A percentile compares a stretch with the other conserved stretches of the same genome.
Evolutionary conservation across 2,888 invertebrate species (phyloP).

Genomic region (Sabatieria punctata): DNA sequence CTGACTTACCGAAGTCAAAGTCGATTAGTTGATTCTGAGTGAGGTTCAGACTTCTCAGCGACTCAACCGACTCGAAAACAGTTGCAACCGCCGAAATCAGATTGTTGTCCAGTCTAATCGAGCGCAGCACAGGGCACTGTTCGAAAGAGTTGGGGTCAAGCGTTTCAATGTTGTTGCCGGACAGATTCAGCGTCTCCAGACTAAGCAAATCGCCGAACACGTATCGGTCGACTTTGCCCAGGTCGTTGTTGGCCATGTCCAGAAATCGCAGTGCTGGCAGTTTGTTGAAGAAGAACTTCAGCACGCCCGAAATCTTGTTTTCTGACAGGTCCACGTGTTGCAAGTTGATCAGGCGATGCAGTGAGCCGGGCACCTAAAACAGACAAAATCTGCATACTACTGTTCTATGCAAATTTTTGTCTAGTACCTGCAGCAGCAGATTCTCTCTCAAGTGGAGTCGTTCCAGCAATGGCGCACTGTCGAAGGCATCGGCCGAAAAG

Average conservation of each 20-base stretch:
- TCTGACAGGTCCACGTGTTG: conserved; percentile 59
- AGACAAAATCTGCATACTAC: no score
- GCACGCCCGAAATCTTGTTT: neutral
- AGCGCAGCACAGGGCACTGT: conserved; percentile 13
- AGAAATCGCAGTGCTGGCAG: conserved; percentile 11
- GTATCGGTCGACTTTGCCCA: conserved; percentile 2
- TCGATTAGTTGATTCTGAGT: conserved; percentile 20
- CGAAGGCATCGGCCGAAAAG: no score
- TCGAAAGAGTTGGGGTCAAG: conserved; percentile 18
- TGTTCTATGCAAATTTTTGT: no score
- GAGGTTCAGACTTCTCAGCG: conserved; percentile 17
- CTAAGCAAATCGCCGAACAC: conserved; percentile 20
- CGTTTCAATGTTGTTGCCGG: conserved; percentile 16
- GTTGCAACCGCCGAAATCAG: conserved; percentile 12
- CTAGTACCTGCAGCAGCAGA: no score
- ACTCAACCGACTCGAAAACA: conserved; percentile 17
- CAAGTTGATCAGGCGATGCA: neutral
- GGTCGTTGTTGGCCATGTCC: conserved; percentile 8
- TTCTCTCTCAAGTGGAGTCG: no score
- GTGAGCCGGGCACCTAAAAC: no score
- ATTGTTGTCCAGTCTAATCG: conserved; percentile 18
- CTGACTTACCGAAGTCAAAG: no score
- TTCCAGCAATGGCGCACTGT: no score
- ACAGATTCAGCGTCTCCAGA: conserved; percentile 21
- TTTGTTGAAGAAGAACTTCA: neutral